Evolutionary conservation across 2,888 invertebrate genomes (phyloP).

Genomic region (Itoplectis maculator): DNA sequence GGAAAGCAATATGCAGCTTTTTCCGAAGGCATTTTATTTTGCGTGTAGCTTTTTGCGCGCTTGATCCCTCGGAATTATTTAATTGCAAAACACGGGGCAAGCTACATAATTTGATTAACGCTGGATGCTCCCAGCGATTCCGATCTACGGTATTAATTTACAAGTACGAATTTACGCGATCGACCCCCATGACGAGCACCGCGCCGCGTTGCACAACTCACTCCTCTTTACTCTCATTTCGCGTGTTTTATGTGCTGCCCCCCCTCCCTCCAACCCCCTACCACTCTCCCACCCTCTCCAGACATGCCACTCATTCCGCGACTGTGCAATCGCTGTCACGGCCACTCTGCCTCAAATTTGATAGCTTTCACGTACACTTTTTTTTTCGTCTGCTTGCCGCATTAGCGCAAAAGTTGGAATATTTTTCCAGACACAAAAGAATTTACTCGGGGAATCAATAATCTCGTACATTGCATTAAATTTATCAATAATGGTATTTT

Average conservation of each 20-base stretch:
- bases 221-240: slow-evolving; percentile 31
- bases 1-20: background rate
- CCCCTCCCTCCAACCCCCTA: background rate
- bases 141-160: slow-evolving; percentile 65
- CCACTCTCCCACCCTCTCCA: slow-evolving; percentile 26
- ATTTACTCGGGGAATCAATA: slow-evolving; percentile 12
- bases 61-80: slow-evolving; percentile 45
- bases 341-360: slow-evolving; percentile 36
- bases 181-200: slow-evolving; percentile 33
- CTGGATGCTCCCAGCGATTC: slow-evolving; percentile 42
- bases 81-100: slow-evolving; percentile 48
- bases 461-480: slow-evolving; percentile 1
- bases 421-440: slow-evolving; percentile 12
- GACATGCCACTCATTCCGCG: background rate
- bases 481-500: slow-evolving; percentile 34
- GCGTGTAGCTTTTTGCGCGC: slow-evolving; percentile 48
- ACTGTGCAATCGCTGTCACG: slow-evolving; percentile 35
- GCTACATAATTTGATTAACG: slow-evolving; percentile 62
- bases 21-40: slow-evolving; percentile 34
- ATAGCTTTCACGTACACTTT: slow-evolving; percentile 19
- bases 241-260: slow-evolving; percentile 27
- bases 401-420: background rate
- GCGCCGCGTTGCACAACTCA: background rate
- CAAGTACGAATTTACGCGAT: slow-evolving; percentile 60
- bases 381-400: slow-evolving; percentile 10